phyloP scores from a whole-genome alignment of 2,888 invertebrate species.

The Troides helena region DNA sequence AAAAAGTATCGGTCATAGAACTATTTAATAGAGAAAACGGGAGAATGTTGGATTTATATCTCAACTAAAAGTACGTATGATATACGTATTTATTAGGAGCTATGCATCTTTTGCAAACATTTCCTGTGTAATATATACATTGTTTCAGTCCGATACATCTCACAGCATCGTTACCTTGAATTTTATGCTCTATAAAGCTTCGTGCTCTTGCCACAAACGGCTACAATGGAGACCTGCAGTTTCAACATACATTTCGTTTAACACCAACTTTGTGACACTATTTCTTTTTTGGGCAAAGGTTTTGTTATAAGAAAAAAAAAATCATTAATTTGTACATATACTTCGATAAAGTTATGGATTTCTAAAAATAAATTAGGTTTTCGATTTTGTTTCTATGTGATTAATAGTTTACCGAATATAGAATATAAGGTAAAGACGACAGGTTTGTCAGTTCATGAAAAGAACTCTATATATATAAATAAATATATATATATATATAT shows the following conservation, averaged over 20 bases:
- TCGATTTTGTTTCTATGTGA: no score
- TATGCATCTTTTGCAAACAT: not conserved
- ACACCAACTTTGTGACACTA: not conserved
- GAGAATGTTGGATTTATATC: no score
- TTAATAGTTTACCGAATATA: no score
- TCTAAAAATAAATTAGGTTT: no score
- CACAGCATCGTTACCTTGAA: slow-evolving; percentile 70
- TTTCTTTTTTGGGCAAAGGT: not conserved
- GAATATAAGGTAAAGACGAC: no score
- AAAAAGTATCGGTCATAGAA: no score
- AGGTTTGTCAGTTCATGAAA: no score
- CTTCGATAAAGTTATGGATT: no score
- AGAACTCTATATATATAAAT: no score
- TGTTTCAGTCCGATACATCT: slow-evolving; percentile 41
- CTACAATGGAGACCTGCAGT: not conserved
- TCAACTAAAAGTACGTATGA: not conserved
- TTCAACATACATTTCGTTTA: not conserved
- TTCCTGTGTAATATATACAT: not conserved
- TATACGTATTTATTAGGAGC: not conserved
- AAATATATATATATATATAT: no score
- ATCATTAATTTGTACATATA: no score
- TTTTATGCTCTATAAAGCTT: slow-evolving; percentile 70
- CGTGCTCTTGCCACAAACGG: slow-evolving; percentile 14
- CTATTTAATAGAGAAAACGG: no score
- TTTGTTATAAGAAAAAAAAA: not conserved